Conservation (phyloP, 2,797 vertebrate species). For the Mastacembelus armatus region DNA sequence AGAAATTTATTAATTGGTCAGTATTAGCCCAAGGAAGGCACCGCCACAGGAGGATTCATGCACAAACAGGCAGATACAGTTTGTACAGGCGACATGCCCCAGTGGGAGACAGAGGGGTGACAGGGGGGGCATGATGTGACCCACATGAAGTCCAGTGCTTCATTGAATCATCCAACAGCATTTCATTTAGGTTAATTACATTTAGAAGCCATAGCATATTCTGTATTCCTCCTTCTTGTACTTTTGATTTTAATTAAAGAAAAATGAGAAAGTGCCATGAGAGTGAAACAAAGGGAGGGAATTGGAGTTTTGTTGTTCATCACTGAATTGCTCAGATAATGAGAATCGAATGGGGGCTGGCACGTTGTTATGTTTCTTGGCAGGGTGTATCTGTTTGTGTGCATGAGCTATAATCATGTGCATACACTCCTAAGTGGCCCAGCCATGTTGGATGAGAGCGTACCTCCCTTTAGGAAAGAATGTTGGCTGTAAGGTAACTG, state of each 20-base stretch:
- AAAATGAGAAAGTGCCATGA: slow-evolving; percentile 25
- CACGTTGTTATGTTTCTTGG: slow-evolving; percentile 53
- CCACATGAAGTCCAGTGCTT: neutral
- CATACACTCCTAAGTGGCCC: slow-evolving; percentile 44
- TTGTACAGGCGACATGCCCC: slow-evolving; percentile 25
- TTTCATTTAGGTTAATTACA: neutral
- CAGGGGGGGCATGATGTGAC: slow-evolving; percentile 8
- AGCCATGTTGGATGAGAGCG: slow-evolving; percentile 49
- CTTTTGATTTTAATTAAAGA: slow-evolving; percentile 35
- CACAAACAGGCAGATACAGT: slow-evolving; percentile 32
- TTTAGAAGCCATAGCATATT: neutral
- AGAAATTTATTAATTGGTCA: slow-evolving; percentile 59
- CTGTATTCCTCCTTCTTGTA: slow-evolving; percentile 7
- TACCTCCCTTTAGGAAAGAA: slow-evolving; percentile 31
- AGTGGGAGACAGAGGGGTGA: slow-evolving; percentile 15
- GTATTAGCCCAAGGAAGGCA: slow-evolving; percentile 18
- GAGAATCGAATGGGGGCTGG: slow-evolving; percentile 60
- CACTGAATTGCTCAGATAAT: slow-evolving; percentile 59
- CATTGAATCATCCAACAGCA: neutral
- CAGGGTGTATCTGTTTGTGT: slow-evolving; percentile 46
- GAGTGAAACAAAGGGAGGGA: slow-evolving; percentile 31
- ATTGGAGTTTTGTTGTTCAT: slow-evolving; percentile 55
- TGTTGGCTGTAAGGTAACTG: slow-evolving; percentile 52
- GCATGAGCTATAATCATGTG: slow-evolving; percentile 45
- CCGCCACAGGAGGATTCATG: slow-evolving; percentile 33